phyloP scores from a whole-genome alignment of 2,797 vertebrate species.

The Eulemur coronatus region DNA sequence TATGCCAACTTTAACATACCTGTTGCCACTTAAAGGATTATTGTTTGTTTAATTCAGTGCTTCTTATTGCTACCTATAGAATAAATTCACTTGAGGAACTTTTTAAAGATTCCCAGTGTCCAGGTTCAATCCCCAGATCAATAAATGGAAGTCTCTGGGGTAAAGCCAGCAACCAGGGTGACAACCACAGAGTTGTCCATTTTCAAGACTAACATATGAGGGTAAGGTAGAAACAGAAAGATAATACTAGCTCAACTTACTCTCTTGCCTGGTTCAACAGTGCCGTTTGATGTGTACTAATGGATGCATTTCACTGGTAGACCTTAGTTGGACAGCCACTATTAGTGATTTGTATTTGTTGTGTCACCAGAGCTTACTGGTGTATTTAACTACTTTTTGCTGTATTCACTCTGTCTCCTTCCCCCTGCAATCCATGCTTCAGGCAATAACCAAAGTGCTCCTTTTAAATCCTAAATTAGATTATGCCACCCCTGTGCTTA shows the following conservation, averaged over 20 bases:
- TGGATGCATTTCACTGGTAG: not conserved
- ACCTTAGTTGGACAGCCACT: not conserved
- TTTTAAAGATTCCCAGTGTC: not conserved
- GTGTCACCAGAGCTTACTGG: not conserved
- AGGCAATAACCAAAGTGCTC: not conserved
- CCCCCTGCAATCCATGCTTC: not conserved
- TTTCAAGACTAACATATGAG: not conserved
- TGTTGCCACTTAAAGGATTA: not conserved
- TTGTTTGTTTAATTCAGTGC: not conserved
- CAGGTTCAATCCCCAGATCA: not conserved
- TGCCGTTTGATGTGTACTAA: not conserved
- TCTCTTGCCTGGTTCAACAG: not conserved
- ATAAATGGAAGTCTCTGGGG: not conserved
- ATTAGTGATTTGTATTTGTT: not conserved
- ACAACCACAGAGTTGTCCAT: not conserved
- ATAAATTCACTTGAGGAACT: not conserved
- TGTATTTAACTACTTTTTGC: not conserved
- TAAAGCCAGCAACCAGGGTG: not conserved
- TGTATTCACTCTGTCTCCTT: not conserved
- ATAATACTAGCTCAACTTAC: not conserved
- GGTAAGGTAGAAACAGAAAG: not conserved
- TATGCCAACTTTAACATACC: not conserved
- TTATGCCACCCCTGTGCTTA: not conserved
- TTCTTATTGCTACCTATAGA: slow-evolving; percentile 5
- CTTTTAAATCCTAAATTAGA: not conserved